phyloP scores from a whole-genome alignment of 2,113 vertebrate species.

The Crotophaga sulcirostris region DNA sequence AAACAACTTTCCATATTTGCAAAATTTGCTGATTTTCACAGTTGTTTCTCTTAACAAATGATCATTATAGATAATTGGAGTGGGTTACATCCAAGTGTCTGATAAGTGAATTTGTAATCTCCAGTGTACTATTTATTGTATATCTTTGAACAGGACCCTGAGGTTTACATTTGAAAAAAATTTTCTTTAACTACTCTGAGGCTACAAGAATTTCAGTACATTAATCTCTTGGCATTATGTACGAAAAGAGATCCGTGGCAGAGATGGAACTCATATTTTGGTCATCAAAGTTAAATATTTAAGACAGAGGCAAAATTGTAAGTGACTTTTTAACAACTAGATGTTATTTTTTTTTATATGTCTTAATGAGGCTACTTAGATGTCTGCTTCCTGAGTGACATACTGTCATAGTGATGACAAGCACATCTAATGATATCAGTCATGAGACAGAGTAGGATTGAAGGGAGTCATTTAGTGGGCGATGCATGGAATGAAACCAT shows the following conservation, averaged over 20 bases:
- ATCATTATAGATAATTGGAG: neutral
- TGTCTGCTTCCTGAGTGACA: neutral
- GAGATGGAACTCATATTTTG: neutral
- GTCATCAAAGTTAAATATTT: neutral
- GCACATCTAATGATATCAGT: neutral
- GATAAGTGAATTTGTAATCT: neutral
- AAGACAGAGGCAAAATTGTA: neutral
- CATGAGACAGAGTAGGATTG: neutral
- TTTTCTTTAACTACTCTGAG: neutral
- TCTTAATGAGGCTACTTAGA: neutral
- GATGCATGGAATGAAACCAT: neutral
- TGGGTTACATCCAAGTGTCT: neutral
- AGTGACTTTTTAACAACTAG: accelerated
- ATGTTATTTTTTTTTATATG: neutral
- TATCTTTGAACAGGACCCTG: neutral
- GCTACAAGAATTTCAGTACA: neutral
- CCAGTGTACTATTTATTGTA: neutral
- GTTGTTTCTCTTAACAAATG: neutral
- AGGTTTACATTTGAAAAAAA: neutral
- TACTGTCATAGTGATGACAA: neutral
- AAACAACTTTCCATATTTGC: neutral
- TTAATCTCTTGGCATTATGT: neutral
- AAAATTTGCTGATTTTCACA: neutral
- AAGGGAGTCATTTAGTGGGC: neutral
- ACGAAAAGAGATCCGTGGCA: neutral